Percentiles rank a stretch among this genome's conserved stretches.
phyloP scores from a whole-genome alignment of 2,797 vertebrate genomes.

The Takifugu ocellatus region DNA sequence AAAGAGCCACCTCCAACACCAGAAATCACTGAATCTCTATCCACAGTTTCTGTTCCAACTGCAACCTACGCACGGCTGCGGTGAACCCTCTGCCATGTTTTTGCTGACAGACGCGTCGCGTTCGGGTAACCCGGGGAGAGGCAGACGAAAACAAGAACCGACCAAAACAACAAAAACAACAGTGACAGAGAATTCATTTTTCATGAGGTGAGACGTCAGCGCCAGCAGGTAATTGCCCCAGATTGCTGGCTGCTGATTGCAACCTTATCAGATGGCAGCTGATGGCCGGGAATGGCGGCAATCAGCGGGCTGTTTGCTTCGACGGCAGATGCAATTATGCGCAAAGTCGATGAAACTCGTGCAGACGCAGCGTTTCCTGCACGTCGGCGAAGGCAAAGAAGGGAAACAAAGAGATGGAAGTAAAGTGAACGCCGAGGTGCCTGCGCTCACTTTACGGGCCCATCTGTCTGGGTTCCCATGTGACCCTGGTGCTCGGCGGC shows the following conservation, averaged over 20 bases:
- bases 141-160: background rate
- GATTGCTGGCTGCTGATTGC: conserved; percentile 43
- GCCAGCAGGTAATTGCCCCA: conserved; percentile 48
- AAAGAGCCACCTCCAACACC: too few relatives aligned
- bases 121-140: background rate
- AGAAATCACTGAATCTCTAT: too few relatives aligned
- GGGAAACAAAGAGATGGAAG: too few relatives aligned
- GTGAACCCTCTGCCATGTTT: too few relatives aligned
- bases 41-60: too few relatives aligned
- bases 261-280: conserved; percentile 33
- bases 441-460: conserved; percentile 49
- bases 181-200: conserved; percentile 16
- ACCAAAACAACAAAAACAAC: too few relatives aligned
- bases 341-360: too few relatives aligned
- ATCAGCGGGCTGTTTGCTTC: background rate
- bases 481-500: conserved; percentile 33
- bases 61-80: too few relatives aligned
- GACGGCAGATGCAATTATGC: background rate
- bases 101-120: background rate
- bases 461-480: conserved; percentile 60
- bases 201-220: conserved; percentile 34
- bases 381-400: too few relatives aligned
- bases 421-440: conserved; percentile 8
- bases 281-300: conserved; percentile 13
- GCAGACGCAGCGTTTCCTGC: too few relatives aligned